These are phyloP conservation scores for Condylura cristata DNA, from an alignment of 2,113 vertebrate genomes.

Conservation along the genomic window DNA sequence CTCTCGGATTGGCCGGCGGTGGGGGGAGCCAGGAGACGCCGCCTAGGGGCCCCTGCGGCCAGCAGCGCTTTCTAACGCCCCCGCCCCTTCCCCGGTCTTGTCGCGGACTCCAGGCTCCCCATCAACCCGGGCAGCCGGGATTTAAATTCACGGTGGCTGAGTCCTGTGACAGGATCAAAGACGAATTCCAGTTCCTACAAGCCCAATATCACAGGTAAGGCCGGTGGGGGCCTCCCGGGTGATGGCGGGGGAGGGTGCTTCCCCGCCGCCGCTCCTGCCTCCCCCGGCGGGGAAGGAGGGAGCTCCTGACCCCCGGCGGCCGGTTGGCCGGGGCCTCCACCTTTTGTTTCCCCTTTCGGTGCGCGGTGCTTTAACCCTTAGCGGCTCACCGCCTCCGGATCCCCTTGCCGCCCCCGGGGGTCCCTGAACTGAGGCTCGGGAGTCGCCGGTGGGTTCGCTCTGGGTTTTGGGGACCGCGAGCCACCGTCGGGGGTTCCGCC, in stretches of 20 bases:
- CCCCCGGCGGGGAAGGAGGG: not conserved
- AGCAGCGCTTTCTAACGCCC: constrained; percentile 52
- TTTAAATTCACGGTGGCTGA: constrained; percentile 98
- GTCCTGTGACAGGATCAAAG: constrained; percentile 96
- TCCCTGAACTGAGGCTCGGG: not conserved
- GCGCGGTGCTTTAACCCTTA: constrained; percentile 66
- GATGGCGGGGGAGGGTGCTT: not conserved
- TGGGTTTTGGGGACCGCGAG: not conserved
- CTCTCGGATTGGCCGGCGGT: not conserved
- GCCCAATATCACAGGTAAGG: constrained; percentile 96
- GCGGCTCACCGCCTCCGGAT: not conserved
- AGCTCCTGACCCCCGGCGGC: constrained; percentile 42
- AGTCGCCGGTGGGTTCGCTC: not conserved
- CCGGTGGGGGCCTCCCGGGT: not conserved
- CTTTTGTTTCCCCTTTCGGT: constrained; percentile 73
- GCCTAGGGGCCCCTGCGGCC: not conserved
- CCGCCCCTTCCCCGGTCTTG: constrained; percentile 55
- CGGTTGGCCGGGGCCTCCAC: constrained; percentile 31
- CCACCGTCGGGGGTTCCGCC: not conserved
- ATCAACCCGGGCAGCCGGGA: constrained; percentile 95
- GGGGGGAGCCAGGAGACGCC: not conserved
- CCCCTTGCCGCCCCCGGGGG: not conserved
- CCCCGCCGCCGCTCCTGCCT: not conserved
- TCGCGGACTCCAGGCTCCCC: constrained; percentile 89
- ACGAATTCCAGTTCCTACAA: constrained; percentile 97